Evolutionary conservation across 2,888 invertebrate species (phyloP).

Genomic region (Stramonita haemastoma): DNA sequence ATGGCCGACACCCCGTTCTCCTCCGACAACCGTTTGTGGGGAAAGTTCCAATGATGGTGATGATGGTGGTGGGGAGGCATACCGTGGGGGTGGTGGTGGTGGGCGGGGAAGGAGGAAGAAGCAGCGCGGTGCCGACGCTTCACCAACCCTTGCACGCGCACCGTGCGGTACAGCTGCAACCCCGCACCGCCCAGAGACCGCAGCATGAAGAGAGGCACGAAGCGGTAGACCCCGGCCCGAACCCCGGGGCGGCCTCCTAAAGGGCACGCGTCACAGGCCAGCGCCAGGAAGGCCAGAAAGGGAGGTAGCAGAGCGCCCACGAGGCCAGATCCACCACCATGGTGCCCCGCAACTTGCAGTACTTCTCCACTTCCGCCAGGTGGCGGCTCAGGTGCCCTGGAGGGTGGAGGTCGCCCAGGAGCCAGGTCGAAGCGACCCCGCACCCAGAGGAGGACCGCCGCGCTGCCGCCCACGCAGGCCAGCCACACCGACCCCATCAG

Average conservation of each 20-base stretch:
- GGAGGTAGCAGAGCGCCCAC: conserved; percentile 61
- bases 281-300: conserved; percentile 58
- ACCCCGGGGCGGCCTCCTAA: conserved; percentile 39
- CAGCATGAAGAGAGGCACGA: conserved; percentile 59
- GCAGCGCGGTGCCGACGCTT: conserved; percentile 35
- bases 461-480: conserved; percentile 50
- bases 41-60: background rate
- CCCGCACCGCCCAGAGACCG: conserved; percentile 63
- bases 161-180: conserved; percentile 60
- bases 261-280: conserved; percentile 53
- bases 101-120: background rate
- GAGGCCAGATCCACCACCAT: conserved; percentile 57
- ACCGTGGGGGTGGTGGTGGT: background rate
- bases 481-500: conserved; percentile 55
- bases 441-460: conserved; percentile 51
- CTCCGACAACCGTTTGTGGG: conserved; percentile 18
- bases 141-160: conserved; percentile 55
- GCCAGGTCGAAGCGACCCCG: conserved; percentile 37
- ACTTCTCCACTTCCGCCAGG: conserved; percentile 58
- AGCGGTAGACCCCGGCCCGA: conserved; percentile 56
- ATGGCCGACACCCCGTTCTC: conserved; percentile 39
- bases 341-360: conserved; percentile 55
- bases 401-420: conserved; percentile 51
- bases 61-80: conserved; percentile 6
- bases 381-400: conserved; percentile 27